phyloP scores from a whole-genome alignment of 2,888 invertebrate genomes.

The Acleris holmiana region DNA sequence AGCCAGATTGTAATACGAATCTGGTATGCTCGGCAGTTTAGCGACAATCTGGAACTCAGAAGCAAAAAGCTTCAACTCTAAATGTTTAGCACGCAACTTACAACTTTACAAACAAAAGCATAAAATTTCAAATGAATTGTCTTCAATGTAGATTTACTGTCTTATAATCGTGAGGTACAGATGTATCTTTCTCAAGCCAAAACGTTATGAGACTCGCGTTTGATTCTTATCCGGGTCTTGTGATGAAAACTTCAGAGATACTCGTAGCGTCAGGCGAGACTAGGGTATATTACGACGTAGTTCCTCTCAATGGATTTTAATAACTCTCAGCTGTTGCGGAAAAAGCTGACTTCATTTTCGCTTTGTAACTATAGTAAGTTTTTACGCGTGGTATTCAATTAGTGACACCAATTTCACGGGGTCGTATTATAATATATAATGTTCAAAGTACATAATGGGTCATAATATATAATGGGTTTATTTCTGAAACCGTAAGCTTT shows the following conservation, averaged over 20 bases:
- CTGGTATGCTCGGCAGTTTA: constrained; percentile 8
- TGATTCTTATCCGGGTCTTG: constrained; percentile 43
- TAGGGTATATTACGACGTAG: constrained; percentile 6
- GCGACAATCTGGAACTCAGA: neutral
- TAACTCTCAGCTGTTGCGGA: neutral
- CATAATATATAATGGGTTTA: too few species aligned
- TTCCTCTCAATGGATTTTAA: constrained; percentile 7
- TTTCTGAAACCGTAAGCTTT: too few species aligned
- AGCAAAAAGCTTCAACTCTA: too few species aligned
- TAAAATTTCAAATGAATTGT: too few species aligned
- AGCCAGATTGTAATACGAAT: neutral
- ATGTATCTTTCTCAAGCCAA: constrained; percentile 46
- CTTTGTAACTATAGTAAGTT: neutral
- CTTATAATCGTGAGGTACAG: constrained; percentile 15
- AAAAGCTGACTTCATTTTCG: constrained; percentile 2
- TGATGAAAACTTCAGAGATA: constrained; percentile 47
- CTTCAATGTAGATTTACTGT: too few species aligned
- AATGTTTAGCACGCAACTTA: too few species aligned
- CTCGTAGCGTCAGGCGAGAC: constrained; percentile 29
- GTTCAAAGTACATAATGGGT: too few species aligned
- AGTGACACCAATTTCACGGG: too few species aligned
- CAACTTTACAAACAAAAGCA: too few species aligned
- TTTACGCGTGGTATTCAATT: neutral
- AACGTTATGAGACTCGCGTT: constrained; percentile 47
- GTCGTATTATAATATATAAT: too few species aligned